These are phyloP conservation scores for Gymnothorax javanicus DNA, from an alignment of 2,797 vertebrate genomes.

Conservation along the genomic window DNA sequence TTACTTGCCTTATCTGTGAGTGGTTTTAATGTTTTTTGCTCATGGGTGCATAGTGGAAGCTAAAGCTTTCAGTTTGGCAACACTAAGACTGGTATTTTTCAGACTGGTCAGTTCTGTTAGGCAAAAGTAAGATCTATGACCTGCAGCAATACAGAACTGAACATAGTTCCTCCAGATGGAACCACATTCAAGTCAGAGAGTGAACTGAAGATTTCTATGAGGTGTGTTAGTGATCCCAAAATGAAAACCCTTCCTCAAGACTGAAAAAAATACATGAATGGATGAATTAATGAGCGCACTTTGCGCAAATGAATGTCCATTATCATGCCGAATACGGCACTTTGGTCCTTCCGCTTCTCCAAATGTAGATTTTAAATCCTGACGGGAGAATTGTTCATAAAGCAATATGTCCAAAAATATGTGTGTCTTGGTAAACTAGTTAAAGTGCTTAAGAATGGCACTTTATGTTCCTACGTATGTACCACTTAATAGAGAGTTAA, in stretches of 20 bases:
- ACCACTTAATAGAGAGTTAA: too few species aligned
- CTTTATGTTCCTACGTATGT: background rate
- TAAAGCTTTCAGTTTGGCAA: background rate
- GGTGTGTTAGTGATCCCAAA: background rate
- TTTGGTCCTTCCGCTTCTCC: background rate
- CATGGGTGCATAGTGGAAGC: background rate
- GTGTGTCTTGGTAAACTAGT: background rate
- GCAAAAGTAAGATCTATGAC: background rate
- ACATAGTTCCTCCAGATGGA: background rate
- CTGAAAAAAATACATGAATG: background rate
- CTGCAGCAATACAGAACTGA: background rate
- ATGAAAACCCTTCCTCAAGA: slow-evolving; percentile 5
- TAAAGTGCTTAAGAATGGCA: background rate
- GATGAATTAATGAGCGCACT: too few species aligned
- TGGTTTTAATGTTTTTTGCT: too few species aligned
- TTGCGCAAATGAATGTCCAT: too few species aligned
- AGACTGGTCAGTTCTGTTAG: background rate
- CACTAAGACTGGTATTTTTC: background rate
- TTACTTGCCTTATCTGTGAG: too few species aligned
- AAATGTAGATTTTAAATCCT: background rate
- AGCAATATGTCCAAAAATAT: too few species aligned
- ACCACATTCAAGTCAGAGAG: background rate
- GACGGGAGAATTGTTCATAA: background rate
- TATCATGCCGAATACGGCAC: slow-evolving; percentile 7
- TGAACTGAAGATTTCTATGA: background rate